Conservation (phyloP, 2,113 vertebrate species). For the Eurypyga helias region DNA sequence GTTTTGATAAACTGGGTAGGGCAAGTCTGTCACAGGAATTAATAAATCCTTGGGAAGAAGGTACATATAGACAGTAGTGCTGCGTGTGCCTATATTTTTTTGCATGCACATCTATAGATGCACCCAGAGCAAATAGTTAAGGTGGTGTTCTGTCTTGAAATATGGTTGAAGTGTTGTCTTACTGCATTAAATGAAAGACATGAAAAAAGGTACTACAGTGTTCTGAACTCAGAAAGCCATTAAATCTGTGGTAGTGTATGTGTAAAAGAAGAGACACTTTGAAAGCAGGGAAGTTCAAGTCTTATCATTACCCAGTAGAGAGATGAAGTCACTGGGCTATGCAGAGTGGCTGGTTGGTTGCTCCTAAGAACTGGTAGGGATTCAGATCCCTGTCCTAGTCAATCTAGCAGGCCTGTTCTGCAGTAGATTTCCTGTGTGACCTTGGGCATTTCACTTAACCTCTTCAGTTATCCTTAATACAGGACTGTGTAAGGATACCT, state of each 20-base stretch:
- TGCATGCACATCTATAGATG: not conserved
- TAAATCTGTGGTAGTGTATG: not conserved
- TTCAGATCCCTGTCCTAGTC: not conserved
- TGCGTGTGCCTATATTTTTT: not conserved
- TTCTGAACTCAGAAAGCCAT: not conserved
- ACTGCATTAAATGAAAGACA: not conserved
- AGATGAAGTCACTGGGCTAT: not conserved
- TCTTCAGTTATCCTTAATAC: not conserved
- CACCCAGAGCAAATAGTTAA: not conserved
- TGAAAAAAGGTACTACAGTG: not conserved
- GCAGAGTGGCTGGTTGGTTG: not conserved
- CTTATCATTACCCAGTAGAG: not conserved
- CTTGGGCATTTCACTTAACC: not conserved
- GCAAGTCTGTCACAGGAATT: not conserved
- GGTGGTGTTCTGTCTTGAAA: not conserved
- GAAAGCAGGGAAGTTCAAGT: not conserved
- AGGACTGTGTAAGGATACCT: not conserved
- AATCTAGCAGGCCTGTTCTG: not conserved
- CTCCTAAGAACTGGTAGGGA: not conserved
- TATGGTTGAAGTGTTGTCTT: not conserved
- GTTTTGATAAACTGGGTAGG: not conserved
- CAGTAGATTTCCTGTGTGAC: not conserved
- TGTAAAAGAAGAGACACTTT: not conserved
- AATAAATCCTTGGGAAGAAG: not conserved
- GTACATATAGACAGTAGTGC: not conserved